A percentile compares a stretch with the other conserved stretches of the same genome.
phyloP scores from a whole-genome alignment of 1,140 invertebrate genomes.

The Drusus annulatus region DNA sequence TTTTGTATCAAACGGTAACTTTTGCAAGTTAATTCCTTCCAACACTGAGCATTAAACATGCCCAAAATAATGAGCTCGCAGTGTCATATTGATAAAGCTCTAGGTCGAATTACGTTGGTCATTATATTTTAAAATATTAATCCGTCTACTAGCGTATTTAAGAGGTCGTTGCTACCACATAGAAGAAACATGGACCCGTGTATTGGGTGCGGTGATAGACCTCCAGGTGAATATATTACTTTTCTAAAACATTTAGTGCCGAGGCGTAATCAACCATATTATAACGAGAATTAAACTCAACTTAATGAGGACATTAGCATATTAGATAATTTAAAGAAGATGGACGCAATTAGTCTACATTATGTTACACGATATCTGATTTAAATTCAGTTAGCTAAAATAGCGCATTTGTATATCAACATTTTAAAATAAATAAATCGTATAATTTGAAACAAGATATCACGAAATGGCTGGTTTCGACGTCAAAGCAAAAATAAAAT shows the following conservation, averaged over 20 bases:
- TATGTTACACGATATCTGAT: not conserved
- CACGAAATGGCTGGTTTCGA: too few relatives aligned
- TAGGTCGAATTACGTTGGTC: not conserved
- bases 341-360: not conserved
- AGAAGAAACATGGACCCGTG: slow-evolving; percentile 14
- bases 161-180: slow-evolving; percentile 14
- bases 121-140: slow-evolving; percentile 10
- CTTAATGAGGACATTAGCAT: slow-evolving; percentile 31
- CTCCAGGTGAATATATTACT: not conserved
- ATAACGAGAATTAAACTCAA: slow-evolving; percentile 22
- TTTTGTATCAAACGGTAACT: too few relatives aligned
- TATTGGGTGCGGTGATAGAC: slow-evolving; percentile 4
- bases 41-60: not conserved
- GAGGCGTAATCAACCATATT: slow-evolving; percentile 27
- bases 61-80: not conserved
- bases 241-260: not conserved
- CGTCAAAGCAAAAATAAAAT: too few relatives aligned
- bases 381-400: not conserved
- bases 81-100: not conserved
- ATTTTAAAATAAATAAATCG: too few relatives aligned
- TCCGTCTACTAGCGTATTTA: not conserved
- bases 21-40: not conserved
- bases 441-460: too few relatives aligned
- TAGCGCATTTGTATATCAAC: too few relatives aligned
- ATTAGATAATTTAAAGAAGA: not conserved